Conservation (phyloP, 2,113 vertebrate species). For the Cariama cristata region DNA sequence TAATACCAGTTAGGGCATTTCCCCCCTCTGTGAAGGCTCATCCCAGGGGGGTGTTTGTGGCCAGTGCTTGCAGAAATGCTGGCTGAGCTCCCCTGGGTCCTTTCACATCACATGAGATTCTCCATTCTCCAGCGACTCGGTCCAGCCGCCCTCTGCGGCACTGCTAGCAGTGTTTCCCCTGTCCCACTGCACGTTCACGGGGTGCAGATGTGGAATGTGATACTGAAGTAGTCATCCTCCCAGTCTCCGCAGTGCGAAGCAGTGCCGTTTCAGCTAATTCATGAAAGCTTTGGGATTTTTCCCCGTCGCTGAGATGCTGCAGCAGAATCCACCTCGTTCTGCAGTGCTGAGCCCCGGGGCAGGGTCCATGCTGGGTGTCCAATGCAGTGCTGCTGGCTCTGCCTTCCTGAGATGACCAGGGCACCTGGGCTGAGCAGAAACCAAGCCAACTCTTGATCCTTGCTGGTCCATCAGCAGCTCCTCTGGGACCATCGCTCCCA, state of each 20-base stretch:
- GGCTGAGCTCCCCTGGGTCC: neutral
- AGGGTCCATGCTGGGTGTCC: neutral
- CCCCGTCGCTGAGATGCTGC: neutral
- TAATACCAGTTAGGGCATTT: neutral
- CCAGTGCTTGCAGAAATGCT: neutral
- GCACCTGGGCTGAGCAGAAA: neutral
- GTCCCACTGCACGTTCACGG: fast-evolving
- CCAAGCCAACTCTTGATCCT: fast-evolving
- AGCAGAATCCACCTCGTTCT: neutral
- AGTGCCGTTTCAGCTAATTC: neutral
- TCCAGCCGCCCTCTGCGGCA: fast-evolving
- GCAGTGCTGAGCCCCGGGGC: neutral
- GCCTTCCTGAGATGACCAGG: neutral
- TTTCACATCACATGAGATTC: neutral
- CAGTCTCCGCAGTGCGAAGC: neutral
- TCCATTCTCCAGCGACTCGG: fast-evolving
- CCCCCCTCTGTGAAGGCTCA: neutral
- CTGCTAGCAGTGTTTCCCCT: fast-evolving
- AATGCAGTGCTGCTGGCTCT: neutral
- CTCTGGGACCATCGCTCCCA: neutral
- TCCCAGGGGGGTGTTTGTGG: neutral
- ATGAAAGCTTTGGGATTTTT: neutral
- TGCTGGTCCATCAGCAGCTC: neutral
- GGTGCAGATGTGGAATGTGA: fast-evolving
- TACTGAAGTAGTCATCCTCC: neutral